Conservation (phyloP, 2,797 vertebrate genomes). For the Tympanoctomys barrerae region DNA sequence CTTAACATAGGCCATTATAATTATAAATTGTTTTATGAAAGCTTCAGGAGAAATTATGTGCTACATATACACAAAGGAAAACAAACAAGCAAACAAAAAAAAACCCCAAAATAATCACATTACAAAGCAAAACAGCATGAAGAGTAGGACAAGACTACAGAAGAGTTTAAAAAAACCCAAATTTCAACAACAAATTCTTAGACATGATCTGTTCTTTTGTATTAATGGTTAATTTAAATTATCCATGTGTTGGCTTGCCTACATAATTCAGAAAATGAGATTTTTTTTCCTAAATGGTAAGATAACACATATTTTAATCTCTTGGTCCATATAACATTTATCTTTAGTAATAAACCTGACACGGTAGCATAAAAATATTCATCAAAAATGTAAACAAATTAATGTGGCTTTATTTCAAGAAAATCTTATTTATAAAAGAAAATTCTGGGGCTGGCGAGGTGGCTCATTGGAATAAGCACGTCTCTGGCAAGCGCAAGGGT, state of each 20-base stretch:
- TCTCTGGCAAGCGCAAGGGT: too few species aligned
- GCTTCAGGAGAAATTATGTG: neutral
- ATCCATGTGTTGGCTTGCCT: neutral
- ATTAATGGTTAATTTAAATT: constrained; percentile 8
- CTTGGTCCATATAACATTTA: neutral
- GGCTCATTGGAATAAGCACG: too few species aligned
- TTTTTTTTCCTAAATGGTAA: neutral
- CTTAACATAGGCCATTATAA: neutral
- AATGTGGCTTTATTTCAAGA: constrained; percentile 6
- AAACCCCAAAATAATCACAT: neutral
- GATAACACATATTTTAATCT: neutral
- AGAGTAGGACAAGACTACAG: neutral
- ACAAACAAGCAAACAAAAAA: neutral
- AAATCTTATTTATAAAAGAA: constrained; percentile 1
- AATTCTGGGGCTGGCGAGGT: too few species aligned
- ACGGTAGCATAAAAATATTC: neutral
- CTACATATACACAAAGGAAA: neutral
- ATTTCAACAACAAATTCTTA: neutral
- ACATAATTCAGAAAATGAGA: neutral
- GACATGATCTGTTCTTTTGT: neutral
- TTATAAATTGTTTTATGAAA: neutral
- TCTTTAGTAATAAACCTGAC: neutral
- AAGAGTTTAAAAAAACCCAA: neutral
- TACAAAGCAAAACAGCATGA: neutral
- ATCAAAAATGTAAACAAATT: neutral